Percentiles rank a stretch among this genome's conserved stretches.
Evolutionary conservation across 2,113 vertebrate species (phyloP).

Genomic region (Carassius carassius): DNA sequence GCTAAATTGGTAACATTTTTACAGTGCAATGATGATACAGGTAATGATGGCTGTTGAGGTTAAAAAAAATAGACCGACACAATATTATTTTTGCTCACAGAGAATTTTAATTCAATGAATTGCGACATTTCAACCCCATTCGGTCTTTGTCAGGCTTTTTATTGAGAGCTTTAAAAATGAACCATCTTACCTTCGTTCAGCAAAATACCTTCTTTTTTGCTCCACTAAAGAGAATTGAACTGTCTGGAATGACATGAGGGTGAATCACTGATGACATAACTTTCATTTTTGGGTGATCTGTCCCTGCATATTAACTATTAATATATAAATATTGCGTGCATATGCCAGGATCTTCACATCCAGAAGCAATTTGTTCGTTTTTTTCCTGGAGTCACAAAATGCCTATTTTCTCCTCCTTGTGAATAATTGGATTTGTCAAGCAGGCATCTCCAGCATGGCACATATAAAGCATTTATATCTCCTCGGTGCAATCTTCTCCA

Average conservation of each 20-base stretch:
- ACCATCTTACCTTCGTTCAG: background rate
- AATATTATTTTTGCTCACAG: too few species aligned
- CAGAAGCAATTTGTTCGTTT: background rate
- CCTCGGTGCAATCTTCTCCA: background rate
- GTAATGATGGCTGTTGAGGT: too few species aligned
- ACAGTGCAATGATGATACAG: too few species aligned
- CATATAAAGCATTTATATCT: background rate
- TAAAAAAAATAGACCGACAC: too few species aligned
- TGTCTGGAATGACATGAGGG: background rate
- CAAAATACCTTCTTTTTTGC: background rate
- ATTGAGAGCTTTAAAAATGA: background rate
- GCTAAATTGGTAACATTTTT: too few species aligned
- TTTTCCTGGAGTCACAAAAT: background rate
- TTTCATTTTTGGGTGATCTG: background rate
- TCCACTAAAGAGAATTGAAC: background rate
- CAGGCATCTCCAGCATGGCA: background rate
- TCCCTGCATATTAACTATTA: background rate
- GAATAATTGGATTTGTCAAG: slow-evolving; percentile 35
- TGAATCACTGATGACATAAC: background rate
- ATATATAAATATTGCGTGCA: background rate
- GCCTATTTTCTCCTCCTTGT: background rate
- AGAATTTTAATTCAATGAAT: too few species aligned
- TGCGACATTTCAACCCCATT: too few species aligned
- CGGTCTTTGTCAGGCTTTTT: too few species aligned
- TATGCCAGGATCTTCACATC: background rate